phyloP scores from a whole-genome alignment of 2,888 invertebrate genomes.

The Drepana falcataria region DNA sequence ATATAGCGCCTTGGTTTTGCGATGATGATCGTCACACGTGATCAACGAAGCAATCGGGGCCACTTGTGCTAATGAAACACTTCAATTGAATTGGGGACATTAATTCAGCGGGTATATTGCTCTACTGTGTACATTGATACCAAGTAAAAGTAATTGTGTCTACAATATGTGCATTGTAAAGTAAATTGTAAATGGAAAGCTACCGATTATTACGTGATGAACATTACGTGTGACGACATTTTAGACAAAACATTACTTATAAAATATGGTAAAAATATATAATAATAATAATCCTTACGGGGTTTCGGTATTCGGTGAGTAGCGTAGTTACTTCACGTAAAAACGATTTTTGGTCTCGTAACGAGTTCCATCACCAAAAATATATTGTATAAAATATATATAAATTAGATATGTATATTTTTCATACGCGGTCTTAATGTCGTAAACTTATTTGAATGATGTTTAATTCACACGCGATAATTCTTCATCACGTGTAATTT shows the following conservation, averaged over 20 bases:
- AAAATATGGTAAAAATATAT: too few species aligned
- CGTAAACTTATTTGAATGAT: constrained; percentile 19
- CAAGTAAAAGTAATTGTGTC: constrained; percentile 31
- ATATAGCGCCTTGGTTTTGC: constrained; percentile 49
- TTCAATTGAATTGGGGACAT: constrained; percentile 78
- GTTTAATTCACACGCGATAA: background rate
- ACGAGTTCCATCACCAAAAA: too few species aligned
- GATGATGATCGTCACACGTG: constrained; percentile 48
- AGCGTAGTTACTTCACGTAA: too few species aligned
- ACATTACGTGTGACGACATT: too few species aligned
- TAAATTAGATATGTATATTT: too few species aligned
- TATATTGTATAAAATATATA: too few species aligned
- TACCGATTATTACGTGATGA: constrained; percentile 2
- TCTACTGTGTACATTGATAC: constrained; percentile 55
- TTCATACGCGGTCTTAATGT: constrained; percentile 1
- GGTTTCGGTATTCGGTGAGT: too few species aligned
- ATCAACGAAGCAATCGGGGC: constrained; percentile 76
- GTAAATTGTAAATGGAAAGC: constrained; percentile 13
- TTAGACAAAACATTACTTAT: too few species aligned
- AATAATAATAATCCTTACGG: too few species aligned
- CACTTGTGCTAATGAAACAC: constrained; percentile 78
- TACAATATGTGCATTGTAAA: too few species aligned
- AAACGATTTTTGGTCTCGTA: too few species aligned
- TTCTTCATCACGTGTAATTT: background rate
- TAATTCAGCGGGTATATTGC: constrained; percentile 63